Evolutionary conservation across 2,888 invertebrate species (phyloP).

Genomic region (Acanthosepion pharaonis): DNA sequence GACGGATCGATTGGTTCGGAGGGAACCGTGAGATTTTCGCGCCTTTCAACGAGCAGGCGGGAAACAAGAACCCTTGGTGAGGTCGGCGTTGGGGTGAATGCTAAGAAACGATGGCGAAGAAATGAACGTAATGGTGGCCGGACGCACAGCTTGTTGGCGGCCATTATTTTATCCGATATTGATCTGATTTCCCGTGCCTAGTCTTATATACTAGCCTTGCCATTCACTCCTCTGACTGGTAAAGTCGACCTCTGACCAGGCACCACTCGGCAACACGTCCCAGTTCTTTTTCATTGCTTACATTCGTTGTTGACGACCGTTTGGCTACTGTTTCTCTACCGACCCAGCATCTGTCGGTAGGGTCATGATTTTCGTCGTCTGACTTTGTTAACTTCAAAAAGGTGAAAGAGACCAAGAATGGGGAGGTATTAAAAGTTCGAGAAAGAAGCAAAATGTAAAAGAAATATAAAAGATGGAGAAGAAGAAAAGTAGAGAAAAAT

Average conservation of each 20-base stretch:
- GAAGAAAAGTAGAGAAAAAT: background rate
- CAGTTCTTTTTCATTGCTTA: background rate
- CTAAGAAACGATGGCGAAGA: background rate
- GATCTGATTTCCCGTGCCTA: background rate
- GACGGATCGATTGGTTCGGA: background rate
- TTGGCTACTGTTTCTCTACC: background rate
- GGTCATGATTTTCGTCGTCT: background rate
- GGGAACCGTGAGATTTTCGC: background rate
- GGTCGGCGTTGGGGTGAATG: background rate
- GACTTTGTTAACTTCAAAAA: background rate
- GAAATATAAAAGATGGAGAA: too few relatives aligned
- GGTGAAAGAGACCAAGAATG: background rate
- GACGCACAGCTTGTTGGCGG: conserved; percentile 33
- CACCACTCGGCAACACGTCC: background rate
- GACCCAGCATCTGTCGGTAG: background rate
- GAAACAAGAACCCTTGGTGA: background rate
- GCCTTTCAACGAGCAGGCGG: too few relatives aligned
- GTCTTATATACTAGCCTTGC: background rate
- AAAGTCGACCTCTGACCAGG: background rate
- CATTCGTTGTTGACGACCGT: background rate
- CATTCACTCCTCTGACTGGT: background rate
- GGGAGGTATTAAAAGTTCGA: too few relatives aligned
- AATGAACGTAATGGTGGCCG: background rate
- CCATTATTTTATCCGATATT: background rate
- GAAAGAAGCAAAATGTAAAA: too few relatives aligned